These are phyloP conservation scores for Parnassius smintheus DNA, from an alignment of 2,888 invertebrate species.

Conservation along the genomic window DNA sequence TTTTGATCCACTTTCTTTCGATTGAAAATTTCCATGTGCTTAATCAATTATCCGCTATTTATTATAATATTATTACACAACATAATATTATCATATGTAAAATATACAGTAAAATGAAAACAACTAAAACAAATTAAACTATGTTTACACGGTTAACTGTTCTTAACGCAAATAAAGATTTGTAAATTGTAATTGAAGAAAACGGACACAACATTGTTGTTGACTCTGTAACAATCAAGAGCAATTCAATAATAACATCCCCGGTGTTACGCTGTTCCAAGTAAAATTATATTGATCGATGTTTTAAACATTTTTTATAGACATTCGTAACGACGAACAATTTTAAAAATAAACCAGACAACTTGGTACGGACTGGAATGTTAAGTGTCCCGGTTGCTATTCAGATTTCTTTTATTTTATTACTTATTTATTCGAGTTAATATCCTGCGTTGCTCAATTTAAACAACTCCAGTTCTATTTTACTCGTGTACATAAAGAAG, in stretches of 20 bases:
- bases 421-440: slow-evolving; percentile 21
- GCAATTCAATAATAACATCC: slow-evolving; percentile 10
- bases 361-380: slow-evolving; percentile 21
- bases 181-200: no score
- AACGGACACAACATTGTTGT: not conserved
- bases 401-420: slow-evolving; percentile 24
- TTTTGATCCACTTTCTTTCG: no score
- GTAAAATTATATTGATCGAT: slow-evolving; percentile 26
- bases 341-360: slow-evolving; percentile 18
- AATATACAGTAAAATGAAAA: no score
- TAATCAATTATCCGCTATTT: no score
- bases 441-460: slow-evolving; percentile 13
- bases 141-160: no score
- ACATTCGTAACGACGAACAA: slow-evolving; percentile 19
- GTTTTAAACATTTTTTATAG: slow-evolving; percentile 19
- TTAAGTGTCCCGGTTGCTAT: slow-evolving; percentile 22
- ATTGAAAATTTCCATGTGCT: no score
- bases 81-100: no score
- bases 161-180: no score
- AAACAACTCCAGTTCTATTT: slow-evolving; percentile 10
- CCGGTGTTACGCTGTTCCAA: slow-evolving; percentile 16
- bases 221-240: not conserved
- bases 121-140: no score
- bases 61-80: no score
- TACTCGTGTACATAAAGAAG: not conserved